Conservation (phyloP, 2,113 vertebrate species). For the Anolis carolinensis region DNA sequence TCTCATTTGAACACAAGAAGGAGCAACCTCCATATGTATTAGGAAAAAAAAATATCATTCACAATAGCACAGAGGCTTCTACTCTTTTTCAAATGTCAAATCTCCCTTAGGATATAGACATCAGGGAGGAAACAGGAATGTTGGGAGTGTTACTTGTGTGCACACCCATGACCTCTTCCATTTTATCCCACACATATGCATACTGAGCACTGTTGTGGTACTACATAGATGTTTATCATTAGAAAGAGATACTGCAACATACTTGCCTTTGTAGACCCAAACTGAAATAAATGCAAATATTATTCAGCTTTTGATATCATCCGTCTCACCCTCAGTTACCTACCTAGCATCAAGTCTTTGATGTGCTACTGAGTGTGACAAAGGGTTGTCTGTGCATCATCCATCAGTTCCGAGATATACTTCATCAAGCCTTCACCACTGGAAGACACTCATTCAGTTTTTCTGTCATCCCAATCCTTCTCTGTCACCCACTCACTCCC, state of each 20-base stretch:
- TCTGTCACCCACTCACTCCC: background rate
- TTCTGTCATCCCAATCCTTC: accelerated
- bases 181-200: background rate
- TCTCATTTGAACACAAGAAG: background rate
- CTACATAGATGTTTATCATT: background rate
- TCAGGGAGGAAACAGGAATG: background rate
- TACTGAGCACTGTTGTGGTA: no score
- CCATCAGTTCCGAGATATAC: background rate
- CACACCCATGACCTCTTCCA: background rate
- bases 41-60: background rate
- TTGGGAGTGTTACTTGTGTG: background rate
- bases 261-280: background rate
- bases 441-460: constrained; percentile 2
- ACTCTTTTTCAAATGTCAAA: background rate
- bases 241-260: background rate
- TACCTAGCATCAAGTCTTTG: background rate
- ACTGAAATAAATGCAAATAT: constrained; percentile 22
- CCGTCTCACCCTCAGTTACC: background rate
- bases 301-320: background rate
- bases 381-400: accelerated
- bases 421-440: background rate
- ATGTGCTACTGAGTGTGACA: background rate
- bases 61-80: background rate
- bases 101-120: background rate
- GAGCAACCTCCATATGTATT: background rate